Percentiles rank a stretch among this genome's conserved stretches.
Conservation (phyloP, 2,888 invertebrate genomes). For the Lissocephala sabroskyi region DNA sequence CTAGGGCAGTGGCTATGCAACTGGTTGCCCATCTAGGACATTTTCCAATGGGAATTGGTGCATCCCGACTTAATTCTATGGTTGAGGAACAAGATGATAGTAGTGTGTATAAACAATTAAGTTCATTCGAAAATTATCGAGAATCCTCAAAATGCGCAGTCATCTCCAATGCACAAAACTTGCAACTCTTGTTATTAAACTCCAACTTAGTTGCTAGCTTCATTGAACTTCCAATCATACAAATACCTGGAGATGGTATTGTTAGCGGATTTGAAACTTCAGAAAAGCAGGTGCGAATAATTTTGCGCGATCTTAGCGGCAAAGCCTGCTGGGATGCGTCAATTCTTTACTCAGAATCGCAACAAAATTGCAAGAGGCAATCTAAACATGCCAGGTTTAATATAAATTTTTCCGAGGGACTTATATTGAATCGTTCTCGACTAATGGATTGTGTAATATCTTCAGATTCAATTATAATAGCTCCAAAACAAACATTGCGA, state of each 20-base stretch:
- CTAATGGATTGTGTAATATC: no score
- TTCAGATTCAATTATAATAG: no score
- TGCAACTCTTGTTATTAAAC: slow-evolving; percentile 89
- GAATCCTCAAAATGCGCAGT: slow-evolving; percentile 81
- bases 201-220: slow-evolving; percentile 88
- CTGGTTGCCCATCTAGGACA: slow-evolving; percentile 94
- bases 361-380: slow-evolving; percentile 27
- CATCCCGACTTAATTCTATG: slow-evolving; percentile 88
- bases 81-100: slow-evolving; percentile 94
- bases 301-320: slow-evolving; percentile 91
- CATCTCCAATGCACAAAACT: slow-evolving; percentile 87
- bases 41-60: slow-evolving; percentile 93
- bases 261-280: slow-evolving; percentile 85
- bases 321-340: slow-evolving; percentile 98
- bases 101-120: slow-evolving; percentile 35
- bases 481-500: slow-evolving; percentile 80
- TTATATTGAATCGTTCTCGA: no score
- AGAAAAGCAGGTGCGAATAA: slow-evolving; percentile 86
- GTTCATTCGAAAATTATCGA: no score
- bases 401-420: no score
- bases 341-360: slow-evolving; percentile 86
- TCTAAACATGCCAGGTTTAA: no score
- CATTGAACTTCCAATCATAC: slow-evolving; percentile 89
- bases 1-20: slow-evolving; percentile 81
- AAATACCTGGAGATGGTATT: slow-evolving; percentile 84